A percentile compares a stretch with the other conserved stretches of the same genome.
Conservation (phyloP, 2,888 invertebrate species). For the Protonemura montana region DNA sequence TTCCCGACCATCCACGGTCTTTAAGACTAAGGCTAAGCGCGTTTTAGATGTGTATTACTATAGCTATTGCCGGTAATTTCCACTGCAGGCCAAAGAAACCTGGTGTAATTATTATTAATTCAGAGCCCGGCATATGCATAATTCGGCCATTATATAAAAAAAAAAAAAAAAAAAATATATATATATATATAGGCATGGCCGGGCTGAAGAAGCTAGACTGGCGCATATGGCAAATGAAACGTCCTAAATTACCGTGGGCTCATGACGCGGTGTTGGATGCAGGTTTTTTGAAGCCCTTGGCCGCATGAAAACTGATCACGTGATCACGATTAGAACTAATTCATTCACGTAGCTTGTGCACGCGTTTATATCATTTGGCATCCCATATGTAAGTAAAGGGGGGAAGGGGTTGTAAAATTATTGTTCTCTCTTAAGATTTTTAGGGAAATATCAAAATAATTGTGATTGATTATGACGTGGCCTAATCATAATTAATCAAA, state of each 20-base stretch:
- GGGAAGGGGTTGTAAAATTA: background rate
- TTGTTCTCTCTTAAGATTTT: background rate
- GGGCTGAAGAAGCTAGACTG: background rate
- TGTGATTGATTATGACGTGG: background rate
- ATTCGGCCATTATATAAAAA: slow-evolving; percentile 38
- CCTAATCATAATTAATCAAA: background rate
- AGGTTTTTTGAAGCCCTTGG: background rate
- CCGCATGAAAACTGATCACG: background rate
- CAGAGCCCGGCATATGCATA: slow-evolving; percentile 35
- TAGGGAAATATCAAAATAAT: background rate
- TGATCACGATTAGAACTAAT: background rate
- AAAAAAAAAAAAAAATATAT: no score
- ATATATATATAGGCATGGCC: no score
- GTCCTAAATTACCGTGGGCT: slow-evolving; percentile 20
- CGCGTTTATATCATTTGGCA: background rate
- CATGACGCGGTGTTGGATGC: background rate
- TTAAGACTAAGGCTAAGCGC: no score
- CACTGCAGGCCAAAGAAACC: slow-evolving; percentile 33
- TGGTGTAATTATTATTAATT: slow-evolving; percentile 9
- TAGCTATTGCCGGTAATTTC: slow-evolving; percentile 1
- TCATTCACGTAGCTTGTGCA: background rate
- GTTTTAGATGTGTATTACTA: background rate
- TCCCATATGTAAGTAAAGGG: background rate
- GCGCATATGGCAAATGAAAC: slow-evolving; percentile 40
- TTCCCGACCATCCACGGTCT: background rate